Base-by-base conservation (phyloP, 2,113 vertebrate genomes). In the Erythrolamprus reginae region DNA sequence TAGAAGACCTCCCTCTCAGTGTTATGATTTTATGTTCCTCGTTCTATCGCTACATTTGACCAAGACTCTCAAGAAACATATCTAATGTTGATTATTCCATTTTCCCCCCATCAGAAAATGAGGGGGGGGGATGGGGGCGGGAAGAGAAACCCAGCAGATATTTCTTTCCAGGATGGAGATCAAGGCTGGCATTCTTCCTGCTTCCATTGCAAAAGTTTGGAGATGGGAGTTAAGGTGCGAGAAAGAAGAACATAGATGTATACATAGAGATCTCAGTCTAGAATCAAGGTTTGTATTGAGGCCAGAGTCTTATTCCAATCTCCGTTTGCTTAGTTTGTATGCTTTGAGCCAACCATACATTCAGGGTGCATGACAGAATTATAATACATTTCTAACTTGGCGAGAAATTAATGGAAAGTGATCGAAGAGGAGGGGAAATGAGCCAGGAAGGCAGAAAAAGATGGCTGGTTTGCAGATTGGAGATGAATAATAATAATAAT, bases 241-340 rank as follows among this genome's bases (percentile, higher is more conserved):
- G 47, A 87, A 95, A 87, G 96, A 96, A 94, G 93, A 90, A 91
- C 4, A 47, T 47, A 47, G 47, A 47, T 47, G 47, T 47, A 4
- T 19, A 52, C 17, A 52, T 17, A 15, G 61, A 65, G n/a, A 95
- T 92, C 93, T 93, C 92, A 95, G 92, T 95, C 93, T 90, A 94
- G 93, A 94, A 94, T 90, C 0, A 0, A 94, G 95, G 95, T 53
- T 92, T 93, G 94, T 95, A 90, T n/a, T 92, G 95, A 95, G 84
- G 93, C 93, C 96, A 95, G 84, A 95, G 92, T 89, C 65, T 93
- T 91, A 55, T 42, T 94, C 93, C 88, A 91, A 93, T 94, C 96
- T 94, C 94, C 94, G 91, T 96, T 96, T n/a, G n/a, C 53, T 83
- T 94, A 83, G 92, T 94, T 93, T 95, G 93, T 96, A 94, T 93